Base-by-base conservation (phyloP, 2,888 invertebrate species). In the Magallana nippona region DNA sequence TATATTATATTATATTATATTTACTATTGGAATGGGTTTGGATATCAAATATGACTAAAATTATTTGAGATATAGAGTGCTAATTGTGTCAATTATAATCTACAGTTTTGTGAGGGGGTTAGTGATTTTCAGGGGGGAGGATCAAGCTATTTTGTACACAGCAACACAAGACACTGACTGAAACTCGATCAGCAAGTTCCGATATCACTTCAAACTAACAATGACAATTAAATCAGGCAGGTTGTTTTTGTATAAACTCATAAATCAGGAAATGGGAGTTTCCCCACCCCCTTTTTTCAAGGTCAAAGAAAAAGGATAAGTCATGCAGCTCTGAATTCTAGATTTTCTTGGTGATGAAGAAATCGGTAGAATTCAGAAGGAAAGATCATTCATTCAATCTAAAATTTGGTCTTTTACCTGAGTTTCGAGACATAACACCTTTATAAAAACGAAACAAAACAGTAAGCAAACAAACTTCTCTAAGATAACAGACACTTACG, bases 351-450 rank as follows among this genome's bases (percentile, higher is more conserved):
- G 22, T 32, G 13, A 71, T 27, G 63, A 63, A 27, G 11, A 63
- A 63, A 63, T 10, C 13, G 63, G 71, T 71, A 71, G 71, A 71
- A 71, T 71, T 71, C 71, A 71, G 71, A 15, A 71, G 27, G 63
- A 71, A 32, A 15, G 27, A 71, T 27, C 3, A 11, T 22, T 13
- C 11, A 32, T 27, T 71, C 71, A 22, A 71, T 15, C 27, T 32
- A 27, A 71, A 32, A 22, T 71, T 27, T 27, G 13, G 0, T 44
- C 44, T 8, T 71, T 71, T 71, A 71, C 71, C 71, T 71, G 71
- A 27, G 71, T 32, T 71, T 71, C 71, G 71, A 71, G 71, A 71
- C 15, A 71, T 10, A 71, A 3, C 71, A 71, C 71, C 71, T 71
- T 71, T 44, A 44, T 44, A 15, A 71, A 71, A 71, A 71, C 5